Percentiles rank a stretch among this genome's conserved stretches.
Evolutionary conservation across 2,113 vertebrate genomes (phyloP).

Genomic region (Petrocephalus zakoni): DNA sequence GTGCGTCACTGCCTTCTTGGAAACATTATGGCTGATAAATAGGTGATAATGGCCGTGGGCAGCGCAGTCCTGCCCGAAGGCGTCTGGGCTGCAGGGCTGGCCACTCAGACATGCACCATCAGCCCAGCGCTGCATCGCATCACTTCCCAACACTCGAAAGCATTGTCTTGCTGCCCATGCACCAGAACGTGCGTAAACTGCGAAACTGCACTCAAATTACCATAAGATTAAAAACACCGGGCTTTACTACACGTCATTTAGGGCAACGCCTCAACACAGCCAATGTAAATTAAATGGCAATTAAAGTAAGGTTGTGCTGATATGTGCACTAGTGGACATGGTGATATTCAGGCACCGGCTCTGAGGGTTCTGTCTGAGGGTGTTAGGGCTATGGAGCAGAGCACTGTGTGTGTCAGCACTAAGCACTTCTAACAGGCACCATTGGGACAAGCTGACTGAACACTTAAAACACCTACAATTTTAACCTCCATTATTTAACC

Average conservation of each 20-base stretch:
- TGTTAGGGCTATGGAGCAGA: background rate
- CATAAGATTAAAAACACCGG: background rate
- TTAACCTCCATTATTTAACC: background rate
- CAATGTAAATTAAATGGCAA: background rate
- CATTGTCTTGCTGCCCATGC: background rate
- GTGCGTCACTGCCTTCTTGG: background rate
- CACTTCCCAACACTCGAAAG: background rate
- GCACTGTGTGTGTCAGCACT: background rate
- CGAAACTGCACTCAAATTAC: background rate
- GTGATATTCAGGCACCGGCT: background rate
- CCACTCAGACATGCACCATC: background rate
- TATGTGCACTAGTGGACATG: background rate
- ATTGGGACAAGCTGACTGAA: background rate
- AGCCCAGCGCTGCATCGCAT: background rate
- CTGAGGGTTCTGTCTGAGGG: background rate
- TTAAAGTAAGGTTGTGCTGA: background rate
- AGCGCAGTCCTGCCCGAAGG: background rate
- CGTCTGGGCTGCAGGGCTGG: background rate
- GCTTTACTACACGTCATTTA: background rate
- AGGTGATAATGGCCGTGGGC: background rate
- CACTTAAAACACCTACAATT: background rate
- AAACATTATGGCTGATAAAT: background rate
- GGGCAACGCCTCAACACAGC: background rate
- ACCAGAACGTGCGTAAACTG: background rate
- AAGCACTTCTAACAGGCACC: background rate